These are phyloP conservation scores for Petrocephalus sullivani DNA, from an alignment of 2,797 vertebrate species.

Conservation along the genomic window DNA sequence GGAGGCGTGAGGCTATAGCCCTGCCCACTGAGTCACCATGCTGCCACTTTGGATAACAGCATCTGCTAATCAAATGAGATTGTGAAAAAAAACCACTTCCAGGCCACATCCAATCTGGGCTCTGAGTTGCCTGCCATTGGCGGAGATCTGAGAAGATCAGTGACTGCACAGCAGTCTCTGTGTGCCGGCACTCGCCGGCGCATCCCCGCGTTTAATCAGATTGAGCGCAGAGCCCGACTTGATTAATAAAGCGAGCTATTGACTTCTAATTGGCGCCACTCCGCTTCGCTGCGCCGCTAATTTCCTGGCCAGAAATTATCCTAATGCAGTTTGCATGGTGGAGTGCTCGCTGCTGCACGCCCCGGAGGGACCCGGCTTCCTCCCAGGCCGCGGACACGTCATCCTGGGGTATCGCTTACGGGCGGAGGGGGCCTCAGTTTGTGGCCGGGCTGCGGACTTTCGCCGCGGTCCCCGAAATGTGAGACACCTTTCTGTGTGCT, in stretches of 20 bases:
- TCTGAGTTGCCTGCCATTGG: not conserved
- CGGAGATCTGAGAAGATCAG: constrained; percentile 22
- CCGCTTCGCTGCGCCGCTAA: constrained; percentile 75
- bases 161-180: not conserved
- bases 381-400: constrained; percentile 61
- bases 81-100: not conserved
- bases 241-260: constrained; percentile 83
- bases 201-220: constrained; percentile 65
- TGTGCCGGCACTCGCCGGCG: not conserved
- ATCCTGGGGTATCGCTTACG: constrained; percentile 61
- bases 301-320: constrained; percentile 79
- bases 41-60: not conserved
- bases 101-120: not conserved
- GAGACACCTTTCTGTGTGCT: constrained; percentile 65
- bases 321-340: constrained; percentile 77
- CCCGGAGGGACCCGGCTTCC: constrained; percentile 62
- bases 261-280: constrained; percentile 81
- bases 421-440: not conserved
- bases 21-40: not conserved
- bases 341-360: constrained; percentile 71
- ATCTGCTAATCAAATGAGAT: not conserved
- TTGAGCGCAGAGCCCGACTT: constrained; percentile 75
- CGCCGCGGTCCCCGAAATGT: constrained; percentile 57
- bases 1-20: not conserved
- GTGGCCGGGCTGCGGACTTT: constrained; percentile 51